Evolutionary conservation across 92 coral and sea anemone species (phyloP), one percentile per base, ranked within the genome.

Genomic region (Pocillopora meandrina): DNA sequence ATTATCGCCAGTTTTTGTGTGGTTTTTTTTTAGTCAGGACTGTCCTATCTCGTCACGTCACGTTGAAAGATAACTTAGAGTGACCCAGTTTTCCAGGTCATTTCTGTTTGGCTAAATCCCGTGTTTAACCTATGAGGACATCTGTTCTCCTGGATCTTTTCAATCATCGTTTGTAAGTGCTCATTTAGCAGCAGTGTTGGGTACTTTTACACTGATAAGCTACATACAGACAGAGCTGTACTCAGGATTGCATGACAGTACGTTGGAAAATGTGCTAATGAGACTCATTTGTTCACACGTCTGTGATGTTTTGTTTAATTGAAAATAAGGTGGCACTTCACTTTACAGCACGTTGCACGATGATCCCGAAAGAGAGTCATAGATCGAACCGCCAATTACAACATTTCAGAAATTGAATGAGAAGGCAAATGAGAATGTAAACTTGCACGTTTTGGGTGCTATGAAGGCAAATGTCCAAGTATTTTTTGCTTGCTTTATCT

Each of bases 271-370:
- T 14, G 57, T 56, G 56, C 66, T 80, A 67, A 80, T 80, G 75
- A 58, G 60, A 55, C 84, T 69, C 13, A 67, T 56, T 31, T 67
- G 84, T 80, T 56, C 56, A 68, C 84, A 56, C 67, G 56, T 80
- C 84, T 34, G 74, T 56, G 67, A 68, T 52, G 15, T 26, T 67
- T 67, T 26, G 34, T 66, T 61, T 80, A 79, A 71, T 58, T 59
- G 85, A 81, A 57, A 70, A 34, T 36, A 36, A 36, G 56, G 77
- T 56, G 20, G 16, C 63, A 20, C 49, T 74, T 36, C 55, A 3
- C 33, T 33, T 65, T 9, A 63, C 16, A 35, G 35, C 14, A 1
- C 9, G 36, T 67, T 34, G 56, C 34, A 69, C 55, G 20, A 69
- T 0, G 42, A 16, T 70, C 20, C 0, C 16, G 55, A 16, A 2